Evolutionary conservation across 2,113 vertebrate species (phyloP).

Genomic region (Pelecanoides urinatrix): DNA sequence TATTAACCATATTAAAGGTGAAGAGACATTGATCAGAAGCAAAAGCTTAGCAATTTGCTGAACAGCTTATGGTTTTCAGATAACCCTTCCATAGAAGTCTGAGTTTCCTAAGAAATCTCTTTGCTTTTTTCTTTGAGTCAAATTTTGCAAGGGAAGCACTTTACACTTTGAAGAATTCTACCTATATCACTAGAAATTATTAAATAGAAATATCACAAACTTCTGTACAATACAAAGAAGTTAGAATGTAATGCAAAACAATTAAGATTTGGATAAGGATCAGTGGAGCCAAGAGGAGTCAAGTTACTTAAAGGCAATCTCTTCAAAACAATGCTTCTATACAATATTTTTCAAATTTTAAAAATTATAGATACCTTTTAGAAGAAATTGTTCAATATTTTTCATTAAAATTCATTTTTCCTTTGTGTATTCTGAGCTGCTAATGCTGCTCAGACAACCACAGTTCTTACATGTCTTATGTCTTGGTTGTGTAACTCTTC

Average conservation of each 20-base stretch:
- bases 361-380: not conserved
- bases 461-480: not conserved
- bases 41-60: not conserved
- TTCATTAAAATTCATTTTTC: not conserved
- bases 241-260: not conserved
- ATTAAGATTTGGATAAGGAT: not conserved
- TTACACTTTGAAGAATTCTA: not conserved
- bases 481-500: not conserved
- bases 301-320: not conserved
- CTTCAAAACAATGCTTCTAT: not conserved
- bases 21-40: not conserved
- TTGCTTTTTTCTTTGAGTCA: not conserved
- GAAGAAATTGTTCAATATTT: not conserved
- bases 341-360: not conserved
- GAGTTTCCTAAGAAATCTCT: not conserved
- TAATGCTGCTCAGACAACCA: not conserved
- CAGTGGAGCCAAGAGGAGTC: not conserved
- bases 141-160: not conserved
- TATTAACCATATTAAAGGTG: not conserved
- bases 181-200: not conserved
- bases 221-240: not conserved
- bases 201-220: not conserved
- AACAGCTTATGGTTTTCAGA: conserved; percentile 4
- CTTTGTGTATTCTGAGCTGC: not conserved
- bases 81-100: not conserved